These are phyloP conservation scores for Sebastes nivosus DNA, from an alignment of 2,797 vertebrate species.

Conservation along the genomic window DNA sequence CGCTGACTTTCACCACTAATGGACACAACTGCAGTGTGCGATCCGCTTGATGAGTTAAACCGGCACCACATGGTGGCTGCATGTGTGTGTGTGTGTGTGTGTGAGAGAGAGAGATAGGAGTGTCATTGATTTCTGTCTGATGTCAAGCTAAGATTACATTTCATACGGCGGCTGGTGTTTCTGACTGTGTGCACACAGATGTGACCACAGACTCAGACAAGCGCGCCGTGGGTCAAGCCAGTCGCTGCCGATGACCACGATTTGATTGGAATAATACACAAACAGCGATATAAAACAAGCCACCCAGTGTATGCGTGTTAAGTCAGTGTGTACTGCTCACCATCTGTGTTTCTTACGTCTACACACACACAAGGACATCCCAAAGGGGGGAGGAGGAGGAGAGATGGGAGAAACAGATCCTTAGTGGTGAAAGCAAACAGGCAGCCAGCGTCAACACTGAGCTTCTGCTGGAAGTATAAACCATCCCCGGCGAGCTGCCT, in stretches of 20 bases:
- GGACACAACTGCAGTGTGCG: not conserved
- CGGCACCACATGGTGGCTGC: not conserved
- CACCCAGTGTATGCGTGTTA: not conserved
- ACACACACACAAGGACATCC: not conserved
- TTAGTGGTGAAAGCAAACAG: not conserved
- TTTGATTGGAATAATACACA: constrained; percentile 1
- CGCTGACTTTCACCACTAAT: constrained; percentile 16
- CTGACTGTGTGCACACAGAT: not conserved
- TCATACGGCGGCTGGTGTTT: not conserved
- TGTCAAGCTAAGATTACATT: constrained; percentile 17
- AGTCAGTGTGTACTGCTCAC: not conserved
- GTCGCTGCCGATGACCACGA: not conserved
- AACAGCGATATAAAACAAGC: not conserved
- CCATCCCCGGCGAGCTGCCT: not conserved
- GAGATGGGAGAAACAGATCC: not conserved
- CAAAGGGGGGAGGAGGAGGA: not conserved
- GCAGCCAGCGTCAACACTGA: not conserved
- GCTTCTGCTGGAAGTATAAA: not conserved
- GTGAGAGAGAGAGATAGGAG: not conserved
- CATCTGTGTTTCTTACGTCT: not conserved
- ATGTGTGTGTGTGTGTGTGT: not conserved
- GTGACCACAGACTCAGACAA: not conserved
- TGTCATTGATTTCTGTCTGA: constrained; percentile 18
- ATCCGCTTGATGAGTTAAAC: constrained; percentile 14
- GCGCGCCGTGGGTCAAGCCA: not conserved